Conservation (phyloP, 2,797 vertebrate genomes). For the Pristis pectinata region DNA sequence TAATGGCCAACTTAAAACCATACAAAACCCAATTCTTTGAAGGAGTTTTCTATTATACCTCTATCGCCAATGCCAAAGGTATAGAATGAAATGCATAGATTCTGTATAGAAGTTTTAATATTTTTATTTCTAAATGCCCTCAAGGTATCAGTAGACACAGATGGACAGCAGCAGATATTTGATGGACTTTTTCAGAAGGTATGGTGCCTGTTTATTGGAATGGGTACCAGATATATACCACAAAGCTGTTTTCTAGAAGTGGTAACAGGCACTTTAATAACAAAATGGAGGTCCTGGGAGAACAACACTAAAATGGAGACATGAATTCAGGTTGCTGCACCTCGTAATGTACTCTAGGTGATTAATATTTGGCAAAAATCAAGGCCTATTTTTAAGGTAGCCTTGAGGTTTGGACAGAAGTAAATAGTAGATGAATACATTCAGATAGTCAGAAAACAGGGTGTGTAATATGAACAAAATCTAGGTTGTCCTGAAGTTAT, state of each 20-base stretch:
- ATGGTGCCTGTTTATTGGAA: not conserved
- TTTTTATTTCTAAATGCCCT: constrained; percentile 12
- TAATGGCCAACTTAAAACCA: too few species aligned
- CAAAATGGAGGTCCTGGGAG: not conserved
- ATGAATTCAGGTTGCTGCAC: not conserved
- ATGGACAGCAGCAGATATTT: not conserved
- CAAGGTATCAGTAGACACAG: not conserved
- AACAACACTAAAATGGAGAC: not conserved
- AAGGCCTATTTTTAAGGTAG: not conserved
- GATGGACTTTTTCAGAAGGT: not conserved
- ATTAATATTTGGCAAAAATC: not conserved
- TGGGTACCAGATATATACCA: not conserved
- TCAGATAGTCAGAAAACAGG: not conserved
- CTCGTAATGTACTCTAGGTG: not conserved
- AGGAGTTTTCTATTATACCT: not conserved
- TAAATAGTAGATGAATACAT: not conserved
- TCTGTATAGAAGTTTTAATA: not conserved
- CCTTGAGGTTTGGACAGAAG: not conserved
- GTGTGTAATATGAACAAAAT: not conserved
- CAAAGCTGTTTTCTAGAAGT: not conserved
- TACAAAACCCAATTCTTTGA: not conserved
- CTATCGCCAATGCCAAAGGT: not conserved
- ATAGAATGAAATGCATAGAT: not conserved
- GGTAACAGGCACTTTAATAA: not conserved
- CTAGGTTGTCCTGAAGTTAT: not conserved